Percentiles rank a stretch among this genome's conserved stretches.
Conservation (phyloP, 2,113 vertebrate species). For the Orycteropus afer region DNA sequence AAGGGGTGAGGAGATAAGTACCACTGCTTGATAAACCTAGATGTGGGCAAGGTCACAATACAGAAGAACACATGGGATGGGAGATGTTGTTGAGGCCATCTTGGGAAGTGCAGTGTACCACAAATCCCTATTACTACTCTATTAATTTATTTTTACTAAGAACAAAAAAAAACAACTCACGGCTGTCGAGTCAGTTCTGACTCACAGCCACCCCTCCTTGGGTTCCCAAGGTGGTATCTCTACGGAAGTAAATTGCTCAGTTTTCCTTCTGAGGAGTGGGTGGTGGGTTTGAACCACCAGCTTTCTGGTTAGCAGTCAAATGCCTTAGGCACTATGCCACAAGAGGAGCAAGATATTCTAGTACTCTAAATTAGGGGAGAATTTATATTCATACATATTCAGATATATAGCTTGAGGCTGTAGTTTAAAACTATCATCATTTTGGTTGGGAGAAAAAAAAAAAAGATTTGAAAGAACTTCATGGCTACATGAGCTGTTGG, state of each 20-base stretch:
- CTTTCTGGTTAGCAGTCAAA: too few species aligned
- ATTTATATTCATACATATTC: neutral
- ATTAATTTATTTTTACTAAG: neutral
- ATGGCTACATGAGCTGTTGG: neutral
- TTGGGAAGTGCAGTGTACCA: neutral
- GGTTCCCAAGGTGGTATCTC: too few species aligned
- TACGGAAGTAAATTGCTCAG: too few species aligned
- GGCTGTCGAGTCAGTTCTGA: too few species aligned
- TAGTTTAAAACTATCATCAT: neutral
- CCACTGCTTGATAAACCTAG: neutral
- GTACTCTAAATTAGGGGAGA: neutral
- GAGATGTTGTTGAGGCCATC: neutral
- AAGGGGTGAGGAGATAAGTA: neutral
- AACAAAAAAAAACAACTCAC: too few species aligned
- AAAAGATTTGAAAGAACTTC: slow-evolving; percentile 1
- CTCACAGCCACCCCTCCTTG: too few species aligned
- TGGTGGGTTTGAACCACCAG: too few species aligned
- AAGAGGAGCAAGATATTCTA: neutral
- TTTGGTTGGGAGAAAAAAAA: neutral
- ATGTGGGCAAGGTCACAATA: neutral
- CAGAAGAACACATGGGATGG: neutral
- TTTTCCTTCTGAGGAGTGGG: too few species aligned
- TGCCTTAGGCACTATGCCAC: too few species aligned
- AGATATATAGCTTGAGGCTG: neutral
- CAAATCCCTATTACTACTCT: neutral